phyloP scores from a whole-genome alignment of 2,113 vertebrate genomes.

The Nerophis lumbriciformis region DNA sequence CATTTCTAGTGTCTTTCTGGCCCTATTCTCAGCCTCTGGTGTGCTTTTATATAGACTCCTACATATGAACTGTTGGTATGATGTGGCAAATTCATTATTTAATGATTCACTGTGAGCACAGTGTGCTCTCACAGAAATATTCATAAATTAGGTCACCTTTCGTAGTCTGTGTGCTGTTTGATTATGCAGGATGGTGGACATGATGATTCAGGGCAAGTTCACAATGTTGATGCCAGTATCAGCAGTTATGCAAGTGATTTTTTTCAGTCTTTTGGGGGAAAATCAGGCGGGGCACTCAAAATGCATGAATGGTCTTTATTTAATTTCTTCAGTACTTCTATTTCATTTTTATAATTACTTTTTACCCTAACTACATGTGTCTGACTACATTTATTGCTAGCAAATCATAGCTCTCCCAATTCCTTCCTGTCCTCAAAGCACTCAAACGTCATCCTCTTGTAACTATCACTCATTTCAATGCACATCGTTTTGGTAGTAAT shows the following conservation, averaged over 20 bases:
- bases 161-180: constrained; percentile 37
- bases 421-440: not conserved
- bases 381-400: not conserved
- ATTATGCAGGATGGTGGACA: constrained; percentile 23
- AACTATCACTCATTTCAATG: not conserved
- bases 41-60: too few relatives aligned
- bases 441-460: not conserved
- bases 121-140: constrained; percentile 24
- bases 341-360: not conserved
- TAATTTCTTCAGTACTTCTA: not conserved
- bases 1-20: not conserved
- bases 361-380: not conserved
- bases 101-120: constrained; percentile 29
- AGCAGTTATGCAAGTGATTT: constrained; percentile 6
- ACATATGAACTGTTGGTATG: not conserved
- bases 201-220: constrained; percentile 38
- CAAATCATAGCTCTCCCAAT: not conserved
- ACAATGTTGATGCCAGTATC: constrained; percentile 15
- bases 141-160: constrained; percentile 51
- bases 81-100: constrained; percentile 43
- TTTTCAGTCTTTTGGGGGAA: not conserved
- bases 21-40: too few relatives aligned
- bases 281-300: not conserved
- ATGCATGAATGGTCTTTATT: not conserved
- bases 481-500: not conserved